These are phyloP conservation scores for Scophthalmus maximus DNA, from an alignment of 2,113 vertebrate genomes.

Conservation along the genomic window DNA sequence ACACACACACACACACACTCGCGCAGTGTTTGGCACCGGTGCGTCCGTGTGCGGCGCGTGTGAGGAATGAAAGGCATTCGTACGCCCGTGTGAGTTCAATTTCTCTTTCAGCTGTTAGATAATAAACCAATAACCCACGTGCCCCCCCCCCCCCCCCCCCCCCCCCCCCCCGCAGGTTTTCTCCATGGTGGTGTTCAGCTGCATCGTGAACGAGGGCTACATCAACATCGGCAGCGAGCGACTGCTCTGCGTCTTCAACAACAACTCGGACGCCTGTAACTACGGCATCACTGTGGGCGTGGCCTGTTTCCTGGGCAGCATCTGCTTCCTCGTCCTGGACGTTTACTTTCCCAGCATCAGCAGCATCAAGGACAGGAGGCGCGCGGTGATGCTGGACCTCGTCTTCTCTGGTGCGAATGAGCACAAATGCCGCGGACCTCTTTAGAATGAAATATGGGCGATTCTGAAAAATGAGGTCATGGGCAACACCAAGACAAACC, in stretches of 20 bases:
- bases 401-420: slow-evolving; percentile 88
- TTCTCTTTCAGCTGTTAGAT: slow-evolving; percentile 45
- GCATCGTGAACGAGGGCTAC: slow-evolving; percentile 96
- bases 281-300: slow-evolving; percentile 91
- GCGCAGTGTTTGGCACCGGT: background rate
- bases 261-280: slow-evolving; percentile 93
- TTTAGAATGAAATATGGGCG: too few relatives aligned
- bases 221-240: slow-evolving; percentile 88
- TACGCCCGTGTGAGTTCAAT: slow-evolving; percentile 40
- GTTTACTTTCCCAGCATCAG: slow-evolving; percentile 96
- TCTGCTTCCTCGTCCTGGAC: slow-evolving; percentile 90
- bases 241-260: slow-evolving; percentile 93
- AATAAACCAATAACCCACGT: background rate
- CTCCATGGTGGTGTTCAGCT: slow-evolving; percentile 96
- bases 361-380: slow-evolving; percentile 91
- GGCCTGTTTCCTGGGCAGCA: slow-evolving; percentile 91
- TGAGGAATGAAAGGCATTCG: slow-evolving; percentile 52
- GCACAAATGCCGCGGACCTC: background rate
- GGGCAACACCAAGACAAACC: background rate
- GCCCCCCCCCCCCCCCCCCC: background rate
- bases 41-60: slow-evolving; percentile 8
- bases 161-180: slow-evolving; percentile 85
- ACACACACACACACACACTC: too few relatives aligned
- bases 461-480: too few relatives aligned
- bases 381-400: slow-evolving; percentile 91